These are phyloP conservation scores for Phalacrocorax brasilianus DNA, from an alignment of 2,113 vertebrate genomes.

Conservation along the genomic window DNA sequence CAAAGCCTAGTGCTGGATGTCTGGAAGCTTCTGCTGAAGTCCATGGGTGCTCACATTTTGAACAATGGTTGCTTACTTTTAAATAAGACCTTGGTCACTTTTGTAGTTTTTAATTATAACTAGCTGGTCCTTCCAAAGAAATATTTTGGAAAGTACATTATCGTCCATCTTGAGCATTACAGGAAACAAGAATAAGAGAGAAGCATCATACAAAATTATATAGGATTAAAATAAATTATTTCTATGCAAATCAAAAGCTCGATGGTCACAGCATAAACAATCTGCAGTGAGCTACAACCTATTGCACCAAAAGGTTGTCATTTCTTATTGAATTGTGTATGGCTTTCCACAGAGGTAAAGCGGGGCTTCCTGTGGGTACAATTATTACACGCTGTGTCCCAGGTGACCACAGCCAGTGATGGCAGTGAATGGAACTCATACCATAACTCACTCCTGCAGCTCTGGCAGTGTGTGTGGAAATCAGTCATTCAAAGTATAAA, in stretches of 20 bases:
- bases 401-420: neutral
- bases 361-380: neutral
- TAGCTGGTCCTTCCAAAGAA: neutral
- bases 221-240: neutral
- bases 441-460: neutral
- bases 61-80: neutral
- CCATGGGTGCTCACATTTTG: neutral
- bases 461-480: neutral
- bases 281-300: neutral
- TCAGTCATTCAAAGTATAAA: neutral
- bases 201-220: neutral
- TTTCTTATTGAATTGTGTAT: neutral
- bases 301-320: fast-evolving
- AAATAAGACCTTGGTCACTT: neutral
- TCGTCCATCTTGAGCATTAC: neutral
- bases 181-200: neutral
- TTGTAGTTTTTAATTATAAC: neutral
- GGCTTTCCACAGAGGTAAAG: neutral
- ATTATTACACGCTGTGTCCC: neutral
- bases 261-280: neutral
- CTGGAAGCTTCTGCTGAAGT: neutral
- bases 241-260: neutral
- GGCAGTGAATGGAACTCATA: neutral
- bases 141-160: neutral
- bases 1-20: neutral